These are phyloP conservation scores for Rana temporaria DNA, from an alignment of 2,113 vertebrate species.

Conservation along the genomic window DNA sequence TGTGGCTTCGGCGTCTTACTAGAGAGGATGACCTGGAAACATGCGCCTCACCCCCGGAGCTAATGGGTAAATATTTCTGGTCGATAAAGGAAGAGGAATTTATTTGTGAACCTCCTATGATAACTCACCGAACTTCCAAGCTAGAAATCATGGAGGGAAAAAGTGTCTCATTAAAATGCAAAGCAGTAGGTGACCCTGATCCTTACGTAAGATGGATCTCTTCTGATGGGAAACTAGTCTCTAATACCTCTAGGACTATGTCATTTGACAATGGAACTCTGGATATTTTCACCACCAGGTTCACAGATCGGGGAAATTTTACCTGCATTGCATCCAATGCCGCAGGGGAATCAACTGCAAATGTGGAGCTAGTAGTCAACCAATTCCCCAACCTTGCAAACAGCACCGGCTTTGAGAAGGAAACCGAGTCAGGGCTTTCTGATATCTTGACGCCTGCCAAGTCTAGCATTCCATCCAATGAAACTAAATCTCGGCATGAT, in stretches of 20 bases:
- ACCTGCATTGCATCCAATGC: constrained; percentile 96
- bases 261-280: constrained; percentile 89
- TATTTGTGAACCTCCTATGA: constrained; percentile 92
- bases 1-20: constrained; percentile 89
- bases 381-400: constrained; percentile 84
- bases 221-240: constrained; percentile 86
- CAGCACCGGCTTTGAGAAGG: constrained; percentile 86
- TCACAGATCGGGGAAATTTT: constrained; percentile 81
- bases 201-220: constrained; percentile 93
- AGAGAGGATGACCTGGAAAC: constrained; percentile 92
- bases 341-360: constrained; percentile 88
- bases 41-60: constrained; percentile 85
- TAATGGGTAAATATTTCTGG: constrained; percentile 94
- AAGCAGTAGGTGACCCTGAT: constrained; percentile 91
- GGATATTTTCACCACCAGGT: constrained; percentile 79
- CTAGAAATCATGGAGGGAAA: constrained; percentile 76
- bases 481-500: constrained; percentile 71
- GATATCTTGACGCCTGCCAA: constrained; percentile 91
- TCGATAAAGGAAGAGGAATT: constrained; percentile 94
- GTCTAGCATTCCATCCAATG: constrained; percentile 70
- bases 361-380: constrained; percentile 80
- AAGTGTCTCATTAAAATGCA: constrained; percentile 85
- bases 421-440: constrained; percentile 77
- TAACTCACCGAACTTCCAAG: constrained; percentile 82
- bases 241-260: constrained; percentile 82